phyloP scores from a whole-genome alignment of 2,113 vertebrate species.

The Condylura cristata region DNA sequence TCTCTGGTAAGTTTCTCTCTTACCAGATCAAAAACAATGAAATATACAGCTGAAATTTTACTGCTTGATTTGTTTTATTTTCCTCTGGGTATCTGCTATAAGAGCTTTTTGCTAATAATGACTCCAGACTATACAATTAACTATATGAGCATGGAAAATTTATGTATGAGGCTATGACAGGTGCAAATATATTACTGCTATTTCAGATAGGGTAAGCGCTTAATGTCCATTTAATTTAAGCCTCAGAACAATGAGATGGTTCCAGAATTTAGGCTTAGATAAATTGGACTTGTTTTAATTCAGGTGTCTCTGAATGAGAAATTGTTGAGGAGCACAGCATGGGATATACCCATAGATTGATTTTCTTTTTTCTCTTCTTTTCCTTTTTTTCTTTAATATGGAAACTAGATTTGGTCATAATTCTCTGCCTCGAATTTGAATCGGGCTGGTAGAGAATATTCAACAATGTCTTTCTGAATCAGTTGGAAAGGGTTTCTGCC shows the following conservation, averaged over 20 bases:
- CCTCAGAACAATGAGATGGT: not conserved
- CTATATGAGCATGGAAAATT: not conserved
- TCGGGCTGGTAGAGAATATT: not conserved
- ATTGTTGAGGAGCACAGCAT: fast-evolving
- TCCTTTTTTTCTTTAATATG: not conserved
- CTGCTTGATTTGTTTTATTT: not conserved
- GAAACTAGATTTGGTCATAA: not conserved
- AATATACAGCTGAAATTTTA: not conserved
- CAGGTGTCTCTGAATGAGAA: fast-evolving
- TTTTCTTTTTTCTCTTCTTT: not conserved
- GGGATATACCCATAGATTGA: not conserved
- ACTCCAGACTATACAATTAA: not conserved
- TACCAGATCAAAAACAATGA: constrained; percentile 15
- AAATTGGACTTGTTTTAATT: not conserved
- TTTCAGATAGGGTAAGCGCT: not conserved
- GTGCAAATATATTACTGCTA: not conserved
- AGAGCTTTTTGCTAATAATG: not conserved
- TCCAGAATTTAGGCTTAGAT: not conserved
- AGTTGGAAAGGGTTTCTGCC: not conserved
- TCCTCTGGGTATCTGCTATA: not conserved
- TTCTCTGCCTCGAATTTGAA: constrained; percentile 35
- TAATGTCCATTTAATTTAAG: not conserved
- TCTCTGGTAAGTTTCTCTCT: constrained; percentile 16
- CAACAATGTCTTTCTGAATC: not conserved
- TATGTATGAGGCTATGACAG: not conserved